Conservation (phyloP, 2,113 vertebrate genomes). For the Climacteris rufus region DNA sequence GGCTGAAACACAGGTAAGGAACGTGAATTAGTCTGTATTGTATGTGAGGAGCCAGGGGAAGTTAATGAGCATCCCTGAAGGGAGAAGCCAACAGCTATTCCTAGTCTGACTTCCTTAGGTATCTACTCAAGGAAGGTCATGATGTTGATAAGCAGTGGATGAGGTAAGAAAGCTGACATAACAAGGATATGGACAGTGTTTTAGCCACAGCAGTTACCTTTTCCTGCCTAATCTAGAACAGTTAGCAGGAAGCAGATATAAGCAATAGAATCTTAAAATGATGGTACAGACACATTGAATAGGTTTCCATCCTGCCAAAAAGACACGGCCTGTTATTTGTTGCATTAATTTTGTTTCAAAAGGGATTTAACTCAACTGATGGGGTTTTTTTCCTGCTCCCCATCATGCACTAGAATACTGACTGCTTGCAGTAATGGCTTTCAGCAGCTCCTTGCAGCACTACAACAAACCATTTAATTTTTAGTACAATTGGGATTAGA, state of each 20-base stretch:
- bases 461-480: not conserved
- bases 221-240: not conserved
- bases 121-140: not conserved
- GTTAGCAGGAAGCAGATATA: not conserved
- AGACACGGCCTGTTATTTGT: not conserved
- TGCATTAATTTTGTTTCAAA: not conserved
- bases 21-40: not conserved
- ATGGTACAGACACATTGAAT: not conserved
- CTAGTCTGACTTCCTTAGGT: not conserved
- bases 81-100: not conserved
- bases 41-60: not conserved
- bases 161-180: not conserved
- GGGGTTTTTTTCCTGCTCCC: not conserved
- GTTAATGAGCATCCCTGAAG: rapidly evolving
- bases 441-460: not conserved
- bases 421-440: not conserved
- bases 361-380: not conserved
- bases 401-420: not conserved
- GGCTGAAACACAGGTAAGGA: not conserved
- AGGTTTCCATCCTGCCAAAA: not conserved
- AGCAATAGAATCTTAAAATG: not conserved
- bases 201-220: not conserved
- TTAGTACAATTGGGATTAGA: not conserved
- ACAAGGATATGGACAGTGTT: not conserved
- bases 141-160: not conserved